These are phyloP conservation scores for Dendrocincla tyrannina DNA, from an alignment of 2,797 vertebrate genomes.

Conservation along the genomic window DNA sequence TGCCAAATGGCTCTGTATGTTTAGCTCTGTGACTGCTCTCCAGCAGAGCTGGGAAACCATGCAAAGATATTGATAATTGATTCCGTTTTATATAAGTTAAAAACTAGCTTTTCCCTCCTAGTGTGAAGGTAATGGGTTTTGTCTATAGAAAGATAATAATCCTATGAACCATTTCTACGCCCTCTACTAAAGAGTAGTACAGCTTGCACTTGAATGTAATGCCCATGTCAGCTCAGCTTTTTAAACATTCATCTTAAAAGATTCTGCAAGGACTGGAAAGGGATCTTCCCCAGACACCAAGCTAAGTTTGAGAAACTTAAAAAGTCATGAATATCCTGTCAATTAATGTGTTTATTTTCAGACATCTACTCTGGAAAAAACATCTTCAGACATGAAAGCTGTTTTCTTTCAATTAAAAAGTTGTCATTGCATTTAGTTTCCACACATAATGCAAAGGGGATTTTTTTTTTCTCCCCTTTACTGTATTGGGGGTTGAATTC, in stretches of 20 bases:
- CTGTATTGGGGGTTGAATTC: neutral
- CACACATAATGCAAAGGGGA: slow-evolving; percentile 60
- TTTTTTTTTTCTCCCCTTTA: neutral
- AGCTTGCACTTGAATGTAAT: slow-evolving; percentile 51
- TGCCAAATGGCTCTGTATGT: slow-evolving; percentile 35
- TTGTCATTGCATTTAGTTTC: slow-evolving; percentile 64
- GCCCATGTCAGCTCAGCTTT: slow-evolving; percentile 63
- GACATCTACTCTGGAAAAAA: slow-evolving; percentile 49
- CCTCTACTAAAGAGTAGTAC: slow-evolving; percentile 54
- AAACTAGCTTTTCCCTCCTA: slow-evolving; percentile 66
- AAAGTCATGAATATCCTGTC: slow-evolving; percentile 75
- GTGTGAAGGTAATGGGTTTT: slow-evolving; percentile 69
- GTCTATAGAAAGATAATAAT: slow-evolving; percentile 69
- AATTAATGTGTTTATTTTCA: slow-evolving; percentile 76
- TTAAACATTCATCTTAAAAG: slow-evolving; percentile 69
- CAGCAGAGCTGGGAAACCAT: slow-evolving; percentile 58
- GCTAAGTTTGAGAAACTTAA: slow-evolving; percentile 75
- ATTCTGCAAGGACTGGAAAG: slow-evolving; percentile 72
- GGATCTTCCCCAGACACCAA: slow-evolving; percentile 62
- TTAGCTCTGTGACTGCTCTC: slow-evolving; percentile 25
- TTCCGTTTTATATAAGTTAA: slow-evolving; percentile 58
- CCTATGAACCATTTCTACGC: slow-evolving; percentile 55
- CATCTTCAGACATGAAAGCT: slow-evolving; percentile 68
- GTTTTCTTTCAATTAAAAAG: slow-evolving; percentile 72
- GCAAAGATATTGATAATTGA: slow-evolving; percentile 65